Conservation (phyloP, 2,113 vertebrate genomes). For the Oryzias javanicus region DNA sequence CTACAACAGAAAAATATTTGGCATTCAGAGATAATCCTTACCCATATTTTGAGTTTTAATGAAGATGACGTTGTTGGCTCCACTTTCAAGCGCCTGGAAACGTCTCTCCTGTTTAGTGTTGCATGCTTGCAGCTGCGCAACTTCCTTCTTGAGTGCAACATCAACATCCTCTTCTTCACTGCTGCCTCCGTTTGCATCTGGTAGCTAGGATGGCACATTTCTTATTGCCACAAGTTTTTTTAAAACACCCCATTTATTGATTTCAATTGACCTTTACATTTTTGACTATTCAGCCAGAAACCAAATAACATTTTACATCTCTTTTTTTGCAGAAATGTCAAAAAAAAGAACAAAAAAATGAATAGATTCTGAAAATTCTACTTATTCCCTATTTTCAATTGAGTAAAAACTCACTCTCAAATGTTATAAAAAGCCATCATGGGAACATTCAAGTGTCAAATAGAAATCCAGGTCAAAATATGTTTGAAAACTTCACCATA, state of each 20-base stretch:
- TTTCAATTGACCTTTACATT: no score
- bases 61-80: conserved; percentile 94
- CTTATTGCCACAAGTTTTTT: not conserved
- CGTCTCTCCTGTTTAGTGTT: conserved; percentile 79
- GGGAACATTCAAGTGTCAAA: not conserved
- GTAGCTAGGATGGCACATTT: conserved; percentile 61
- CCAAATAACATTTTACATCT: no score
- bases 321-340: no score
- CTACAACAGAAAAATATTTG: not conserved
- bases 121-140: conserved; percentile 80
- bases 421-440: no score
- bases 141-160: conserved; percentile 89
- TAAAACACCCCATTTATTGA: no score
- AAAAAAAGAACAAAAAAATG: no score
- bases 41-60: conserved; percentile 89
- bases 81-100: conserved; percentile 90
- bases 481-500: no score
- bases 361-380: no score
- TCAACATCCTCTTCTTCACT: conserved; percentile 84
- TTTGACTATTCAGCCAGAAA: no score
- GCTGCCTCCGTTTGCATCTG: conserved; percentile 66
- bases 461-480: not conserved
- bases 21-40: conserved; percentile 36
- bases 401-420: no score
- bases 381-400: no score